Percentiles rank a stretch among this genome's conserved stretches.
Conservation (phyloP, 2,113 vertebrate genomes). For the Chelonoidis abingdonii region DNA sequence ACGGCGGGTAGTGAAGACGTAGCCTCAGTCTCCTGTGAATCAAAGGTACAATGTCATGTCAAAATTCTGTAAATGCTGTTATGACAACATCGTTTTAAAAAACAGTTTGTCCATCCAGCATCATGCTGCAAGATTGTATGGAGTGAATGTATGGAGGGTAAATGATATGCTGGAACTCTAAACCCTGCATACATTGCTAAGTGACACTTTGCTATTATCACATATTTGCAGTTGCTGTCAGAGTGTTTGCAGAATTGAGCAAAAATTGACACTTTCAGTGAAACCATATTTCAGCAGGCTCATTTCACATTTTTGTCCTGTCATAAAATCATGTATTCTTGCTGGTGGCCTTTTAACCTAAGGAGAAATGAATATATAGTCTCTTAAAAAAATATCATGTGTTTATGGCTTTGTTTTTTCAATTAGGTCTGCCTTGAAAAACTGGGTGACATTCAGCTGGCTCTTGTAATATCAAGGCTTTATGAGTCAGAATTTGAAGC, state of each 20-base stretch:
- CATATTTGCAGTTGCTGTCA: background rate
- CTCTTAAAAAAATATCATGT: background rate
- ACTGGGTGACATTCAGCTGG: constrained; percentile 94
- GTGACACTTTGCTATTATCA: background rate
- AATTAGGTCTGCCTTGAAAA: constrained; percentile 94
- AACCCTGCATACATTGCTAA: background rate
- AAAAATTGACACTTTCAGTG: background rate
- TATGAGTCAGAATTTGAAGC: constrained; percentile 95
- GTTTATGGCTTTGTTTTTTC: constrained; percentile 1
- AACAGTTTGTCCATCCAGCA: background rate
- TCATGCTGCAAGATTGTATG: background rate
- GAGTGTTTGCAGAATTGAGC: background rate
- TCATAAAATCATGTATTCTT: background rate
- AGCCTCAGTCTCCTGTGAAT: background rate
- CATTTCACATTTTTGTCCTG: background rate
- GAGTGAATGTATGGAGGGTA: background rate
- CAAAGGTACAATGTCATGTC: background rate
- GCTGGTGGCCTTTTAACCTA: background rate
- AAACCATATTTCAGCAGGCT: background rate
- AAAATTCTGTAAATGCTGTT: background rate
- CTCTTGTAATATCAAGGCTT: constrained; percentile 93
- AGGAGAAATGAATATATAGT: background rate
- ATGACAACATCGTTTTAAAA: background rate
- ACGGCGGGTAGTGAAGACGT: no score
- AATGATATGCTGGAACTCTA: background rate